Evolutionary conservation across 2,888 invertebrate species (phyloP).

Genomic region (Liodrosophila aerea): DNA sequence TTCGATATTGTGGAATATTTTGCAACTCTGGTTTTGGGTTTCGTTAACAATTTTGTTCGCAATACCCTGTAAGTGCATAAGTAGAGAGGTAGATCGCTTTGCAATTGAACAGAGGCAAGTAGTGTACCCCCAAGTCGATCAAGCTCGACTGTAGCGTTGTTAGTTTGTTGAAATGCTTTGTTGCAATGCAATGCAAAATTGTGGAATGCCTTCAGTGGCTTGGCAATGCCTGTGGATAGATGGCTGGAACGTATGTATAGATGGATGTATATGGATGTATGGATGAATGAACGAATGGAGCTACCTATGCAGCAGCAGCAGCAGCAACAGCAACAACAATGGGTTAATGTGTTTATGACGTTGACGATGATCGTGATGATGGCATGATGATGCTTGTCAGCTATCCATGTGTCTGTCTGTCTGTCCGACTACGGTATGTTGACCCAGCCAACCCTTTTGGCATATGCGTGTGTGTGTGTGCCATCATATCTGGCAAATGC

Average conservation of each 20-base stretch:
- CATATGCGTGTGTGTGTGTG: slow-evolving; percentile 16
- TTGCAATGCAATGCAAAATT: slow-evolving; percentile 28
- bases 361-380: slow-evolving; percentile 34
- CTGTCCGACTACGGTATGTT: slow-evolving; percentile 31
- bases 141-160: no score
- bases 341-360: slow-evolving; percentile 27
- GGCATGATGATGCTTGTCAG: slow-evolving; percentile 17
- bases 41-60: slow-evolving; percentile 29
- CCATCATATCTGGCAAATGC: slow-evolving; percentile 38
- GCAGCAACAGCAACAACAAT: no score
- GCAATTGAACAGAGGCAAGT: no score
- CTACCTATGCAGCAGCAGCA: no score
- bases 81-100: background rate
- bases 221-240: slow-evolving; percentile 2
- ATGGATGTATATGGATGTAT: slow-evolving; percentile 18
- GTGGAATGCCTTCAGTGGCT: slow-evolving; percentile 37
- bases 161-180: no score
- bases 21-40: slow-evolving; percentile 42
- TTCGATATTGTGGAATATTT: slow-evolving; percentile 43
- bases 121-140: no score
- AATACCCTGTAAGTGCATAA: no score
- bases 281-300: slow-evolving; percentile 1
- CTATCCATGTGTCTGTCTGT: background rate
- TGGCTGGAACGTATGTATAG: background rate
- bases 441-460: slow-evolving; percentile 52